Evolutionary conservation across 2,797 vertebrate genomes (phyloP), one percentile per base, ranked within the genome.

Genomic region (Huso huso): DNA sequence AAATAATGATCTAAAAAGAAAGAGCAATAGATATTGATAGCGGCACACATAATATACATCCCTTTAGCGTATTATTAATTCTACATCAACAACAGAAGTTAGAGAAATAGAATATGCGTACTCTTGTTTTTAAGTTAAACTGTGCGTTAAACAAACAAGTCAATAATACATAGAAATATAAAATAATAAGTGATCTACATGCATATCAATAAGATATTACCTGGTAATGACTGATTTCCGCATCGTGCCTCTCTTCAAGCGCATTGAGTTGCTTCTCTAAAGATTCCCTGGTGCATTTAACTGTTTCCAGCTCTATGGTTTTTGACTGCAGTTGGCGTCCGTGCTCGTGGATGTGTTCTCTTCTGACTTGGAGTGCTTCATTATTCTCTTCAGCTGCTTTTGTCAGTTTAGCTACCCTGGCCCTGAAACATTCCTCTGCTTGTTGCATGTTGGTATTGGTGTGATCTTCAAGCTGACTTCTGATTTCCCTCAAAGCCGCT

Each of bases 251-350:
- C n/a, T 71, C 66, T 9, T 71, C 66, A 1, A 71, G 51, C 51
- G 64, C 66, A 2, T 6, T 59, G 6, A 71, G 13, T 62, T 71
- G 70, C 9, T 52, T 68, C 18, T 71, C 70, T 51, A 71, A 9
- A 4, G 51, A 49, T 37, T 71, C 66, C 6, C 63, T 68, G 66
- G 70, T 71, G 7, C 66, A 52, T 6, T 65, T 23, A 3, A 51
- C 57, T 0, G 70, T 63, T 48, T 71, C 70, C 66, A 71, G 66
- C 52, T 71, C 70, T 1, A 64, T 59, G 66, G 9, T 67, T 52
- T 64, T 66, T 7, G 53, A 18, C 12, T 71, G 70, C 5, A 71
- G 57, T 23, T 68, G 61, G 1, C 62, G 51, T 8, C 66, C 50
- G 10, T 68, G 63, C 18, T 68, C 66, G 0, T 12, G 37, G 61